phyloP scores from a whole-genome alignment of 2,113 vertebrate species.

The Hoplias malabaricus region DNA sequence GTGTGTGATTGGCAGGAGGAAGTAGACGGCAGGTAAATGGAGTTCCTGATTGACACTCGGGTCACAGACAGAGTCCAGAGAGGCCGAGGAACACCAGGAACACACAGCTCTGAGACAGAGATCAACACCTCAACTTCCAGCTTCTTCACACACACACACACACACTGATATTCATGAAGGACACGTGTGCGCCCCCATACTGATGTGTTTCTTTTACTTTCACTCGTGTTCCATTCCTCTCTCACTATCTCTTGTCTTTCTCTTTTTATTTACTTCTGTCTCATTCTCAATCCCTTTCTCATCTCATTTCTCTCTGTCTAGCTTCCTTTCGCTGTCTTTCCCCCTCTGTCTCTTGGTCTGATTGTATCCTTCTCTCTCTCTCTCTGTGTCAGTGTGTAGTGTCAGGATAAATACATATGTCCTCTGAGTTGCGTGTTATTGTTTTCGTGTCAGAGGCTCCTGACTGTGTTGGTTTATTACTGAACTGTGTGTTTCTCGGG shows the following conservation, averaged over 20 bases:
- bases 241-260: background rate
- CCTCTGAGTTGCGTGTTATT: too few relatives aligned
- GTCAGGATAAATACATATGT: too few relatives aligned
- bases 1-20: constrained; percentile 32
- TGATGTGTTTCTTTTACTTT: background rate
- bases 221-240: too few relatives aligned
- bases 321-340: too few relatives aligned
- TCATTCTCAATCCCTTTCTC: too few relatives aligned
- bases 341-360: too few relatives aligned
- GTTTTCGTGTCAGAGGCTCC: too few relatives aligned
- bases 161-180: background rate
- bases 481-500: too few relatives aligned
- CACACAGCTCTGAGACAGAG: constrained; percentile 11
- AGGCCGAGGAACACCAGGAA: constrained; percentile 8
- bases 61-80: constrained; percentile 7
- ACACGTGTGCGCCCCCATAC: background rate
- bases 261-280: too few relatives aligned
- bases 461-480: too few relatives aligned
- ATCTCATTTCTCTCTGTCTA: too few relatives aligned
- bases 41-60: constrained; percentile 23
- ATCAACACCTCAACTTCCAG: background rate
- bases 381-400: too few relatives aligned
- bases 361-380: background rate
- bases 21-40: constrained; percentile 34
- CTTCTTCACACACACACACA: background rate